Percentiles rank a stretch among this genome's conserved stretches.
These are phyloP conservation scores for Tragelaphus scriptus DNA, from an alignment of 2,113 vertebrate species.

Conservation along the genomic window DNA sequence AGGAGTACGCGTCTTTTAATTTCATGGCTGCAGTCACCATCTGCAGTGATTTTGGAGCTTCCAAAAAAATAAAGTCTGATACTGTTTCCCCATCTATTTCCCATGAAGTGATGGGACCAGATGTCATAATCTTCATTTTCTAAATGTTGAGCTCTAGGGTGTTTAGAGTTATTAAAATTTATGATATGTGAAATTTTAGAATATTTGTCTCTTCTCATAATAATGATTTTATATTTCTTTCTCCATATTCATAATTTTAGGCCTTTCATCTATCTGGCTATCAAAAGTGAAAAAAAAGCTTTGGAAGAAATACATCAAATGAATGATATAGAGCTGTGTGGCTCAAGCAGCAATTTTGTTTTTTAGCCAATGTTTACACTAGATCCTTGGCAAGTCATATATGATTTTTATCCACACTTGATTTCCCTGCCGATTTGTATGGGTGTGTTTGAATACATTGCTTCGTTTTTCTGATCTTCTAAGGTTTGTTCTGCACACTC, in stretches of 20 bases:
- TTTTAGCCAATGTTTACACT: neutral
- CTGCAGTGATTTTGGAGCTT: too few relatives aligned
- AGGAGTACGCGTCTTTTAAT: too few relatives aligned
- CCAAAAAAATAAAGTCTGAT: too few relatives aligned
- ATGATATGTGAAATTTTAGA: neutral
- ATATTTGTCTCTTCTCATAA: neutral
- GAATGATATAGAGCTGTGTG: neutral
- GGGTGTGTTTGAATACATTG: neutral
- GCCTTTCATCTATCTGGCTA: neutral
- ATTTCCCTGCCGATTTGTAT: neutral
- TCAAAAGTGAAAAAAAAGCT: neutral
- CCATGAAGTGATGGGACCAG: too few relatives aligned
- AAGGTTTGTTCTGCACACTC: neutral
- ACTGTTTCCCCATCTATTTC: too few relatives aligned
- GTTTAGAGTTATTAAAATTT: neutral
- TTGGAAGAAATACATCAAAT: neutral
- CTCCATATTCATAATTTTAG: neutral
- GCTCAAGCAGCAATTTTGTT: neutral
- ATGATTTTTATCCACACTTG: neutral
- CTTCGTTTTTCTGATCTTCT: neutral
- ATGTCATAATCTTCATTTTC: too few relatives aligned
- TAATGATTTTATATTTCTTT: neutral
- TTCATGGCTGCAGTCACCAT: too few relatives aligned
- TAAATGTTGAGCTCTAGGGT: neutral
- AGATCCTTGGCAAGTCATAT: neutral